These are phyloP conservation scores for Pollenia labialis DNA, from an alignment of 2,888 invertebrate genomes.

Conservation along the genomic window DNA sequence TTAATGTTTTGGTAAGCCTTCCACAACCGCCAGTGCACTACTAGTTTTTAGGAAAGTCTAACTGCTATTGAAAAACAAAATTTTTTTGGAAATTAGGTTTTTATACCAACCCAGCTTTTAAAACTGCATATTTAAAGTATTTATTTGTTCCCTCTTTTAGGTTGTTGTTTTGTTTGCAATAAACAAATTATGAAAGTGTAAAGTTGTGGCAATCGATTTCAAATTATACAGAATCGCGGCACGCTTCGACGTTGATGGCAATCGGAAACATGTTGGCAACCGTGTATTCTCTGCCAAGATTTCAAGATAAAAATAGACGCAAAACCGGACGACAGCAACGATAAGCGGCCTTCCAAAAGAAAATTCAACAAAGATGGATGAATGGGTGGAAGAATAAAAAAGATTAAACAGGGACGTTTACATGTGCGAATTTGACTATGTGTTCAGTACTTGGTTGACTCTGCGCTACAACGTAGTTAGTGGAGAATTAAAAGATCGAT, in stretches of 20 bases:
- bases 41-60: too few species aligned
- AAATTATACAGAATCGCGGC: conserved; percentile 69
- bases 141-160: neutral
- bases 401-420: conserved; percentile 10
- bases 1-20: too few species aligned
- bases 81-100: too few species aligned
- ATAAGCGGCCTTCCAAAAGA: conserved; percentile 54
- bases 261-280: conserved; percentile 70
- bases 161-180: neutral
- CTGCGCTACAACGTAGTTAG: neutral
- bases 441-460: neutral
- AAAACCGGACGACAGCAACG: conserved; percentile 57
- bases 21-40: too few species aligned
- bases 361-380: conserved; percentile 48
- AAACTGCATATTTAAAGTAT: neutral
- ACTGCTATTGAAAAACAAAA: too few species aligned
- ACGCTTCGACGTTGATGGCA: conserved; percentile 63
- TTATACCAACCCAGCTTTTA: neutral
- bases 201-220: conserved; percentile 72
- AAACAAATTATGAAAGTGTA: conserved; percentile 70
- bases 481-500: conserved; percentile 60
- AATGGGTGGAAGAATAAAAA: conserved; percentile 28
- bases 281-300: conserved; percentile 62
- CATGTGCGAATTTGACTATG: neutral
- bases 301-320: conserved; percentile 66